Conservation (phyloP, 30 jellyfish, hydroid and myxozoan genomes). For the Cassiopea xamachana region DNA sequence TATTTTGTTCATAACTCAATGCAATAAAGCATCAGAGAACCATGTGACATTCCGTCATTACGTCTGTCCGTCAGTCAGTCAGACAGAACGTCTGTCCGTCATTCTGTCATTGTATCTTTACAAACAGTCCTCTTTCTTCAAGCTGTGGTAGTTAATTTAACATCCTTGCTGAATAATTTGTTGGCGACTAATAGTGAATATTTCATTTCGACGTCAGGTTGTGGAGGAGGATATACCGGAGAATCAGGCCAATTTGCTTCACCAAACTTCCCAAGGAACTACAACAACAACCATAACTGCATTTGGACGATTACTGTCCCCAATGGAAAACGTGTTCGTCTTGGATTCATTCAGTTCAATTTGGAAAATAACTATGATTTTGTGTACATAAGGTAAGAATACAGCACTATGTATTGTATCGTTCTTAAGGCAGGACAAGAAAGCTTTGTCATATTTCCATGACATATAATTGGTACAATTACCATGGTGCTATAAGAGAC, state of each 20-base stretch:
- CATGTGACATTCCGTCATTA: no score
- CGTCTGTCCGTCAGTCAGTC: no score
- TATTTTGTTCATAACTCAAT: neutral
- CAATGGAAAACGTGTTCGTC: constrained; percentile 6
- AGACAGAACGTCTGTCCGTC: no score
- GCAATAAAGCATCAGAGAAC: no score
- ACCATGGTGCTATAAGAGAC: no score
- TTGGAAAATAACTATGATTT: neutral
- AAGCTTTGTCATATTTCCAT: no score
- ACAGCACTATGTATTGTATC: neutral
- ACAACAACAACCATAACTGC: constrained; percentile 31
- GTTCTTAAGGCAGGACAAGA: no score
- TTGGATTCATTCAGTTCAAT: constrained; percentile 2
- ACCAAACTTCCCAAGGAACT: constrained; percentile 27
- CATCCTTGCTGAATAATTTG: no score
- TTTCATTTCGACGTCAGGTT: neutral
- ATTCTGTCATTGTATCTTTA: no score
- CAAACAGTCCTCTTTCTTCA: no score
- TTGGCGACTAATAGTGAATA: neutral
- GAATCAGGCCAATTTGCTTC: constrained; percentile 17
- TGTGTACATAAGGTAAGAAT: constrained; percentile 1
- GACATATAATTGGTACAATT: no score
- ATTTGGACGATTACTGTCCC: constrained; percentile 20
- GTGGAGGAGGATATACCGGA: constrained; percentile 11
- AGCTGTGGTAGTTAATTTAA: no score